Conservation (phyloP, 2,888 invertebrate species). For the Caenorhabditis sp. region DNA sequence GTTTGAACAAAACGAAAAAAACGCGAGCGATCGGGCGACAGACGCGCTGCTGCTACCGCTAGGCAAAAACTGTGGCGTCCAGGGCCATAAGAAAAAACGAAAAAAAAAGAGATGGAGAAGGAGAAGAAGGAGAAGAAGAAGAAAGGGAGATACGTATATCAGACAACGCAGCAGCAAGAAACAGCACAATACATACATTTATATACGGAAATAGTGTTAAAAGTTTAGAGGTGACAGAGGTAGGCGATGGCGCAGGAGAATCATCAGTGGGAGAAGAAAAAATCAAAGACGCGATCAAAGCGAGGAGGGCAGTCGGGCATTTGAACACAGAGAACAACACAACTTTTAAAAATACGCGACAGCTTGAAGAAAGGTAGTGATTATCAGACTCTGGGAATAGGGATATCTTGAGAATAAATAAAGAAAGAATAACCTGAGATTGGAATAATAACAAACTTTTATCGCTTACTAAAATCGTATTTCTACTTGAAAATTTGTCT, state of each 20-base stretch:
- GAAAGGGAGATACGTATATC: not conserved
- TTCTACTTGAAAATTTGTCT: too few species aligned
- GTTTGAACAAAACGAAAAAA: not conserved
- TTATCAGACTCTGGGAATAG: too few species aligned
- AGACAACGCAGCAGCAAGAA: not conserved
- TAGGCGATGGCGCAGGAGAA: not conserved
- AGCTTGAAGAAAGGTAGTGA: too few species aligned
- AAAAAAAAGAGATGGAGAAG: not conserved
- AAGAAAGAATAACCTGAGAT: too few species aligned
- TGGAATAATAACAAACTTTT: too few species aligned
- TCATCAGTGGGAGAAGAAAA: constrained; percentile 5
- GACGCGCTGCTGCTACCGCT: not conserved
- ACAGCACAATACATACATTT: not conserved
- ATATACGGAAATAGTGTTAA: too few species aligned
- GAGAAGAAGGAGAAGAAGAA: not conserved
- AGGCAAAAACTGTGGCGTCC: not conserved
- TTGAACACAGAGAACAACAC: too few species aligned
- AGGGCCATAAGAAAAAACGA: constrained; percentile 4
- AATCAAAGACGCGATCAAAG: not conserved
- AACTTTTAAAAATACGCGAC: too few species aligned
- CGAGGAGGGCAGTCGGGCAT: not conserved
- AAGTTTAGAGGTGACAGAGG: too few species aligned
- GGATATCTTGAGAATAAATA: too few species aligned
- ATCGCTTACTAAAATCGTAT: too few species aligned
- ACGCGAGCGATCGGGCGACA: not conserved